Conservation (phyloP, 2,113 vertebrate genomes). For the Corydoras sp. region DNA sequence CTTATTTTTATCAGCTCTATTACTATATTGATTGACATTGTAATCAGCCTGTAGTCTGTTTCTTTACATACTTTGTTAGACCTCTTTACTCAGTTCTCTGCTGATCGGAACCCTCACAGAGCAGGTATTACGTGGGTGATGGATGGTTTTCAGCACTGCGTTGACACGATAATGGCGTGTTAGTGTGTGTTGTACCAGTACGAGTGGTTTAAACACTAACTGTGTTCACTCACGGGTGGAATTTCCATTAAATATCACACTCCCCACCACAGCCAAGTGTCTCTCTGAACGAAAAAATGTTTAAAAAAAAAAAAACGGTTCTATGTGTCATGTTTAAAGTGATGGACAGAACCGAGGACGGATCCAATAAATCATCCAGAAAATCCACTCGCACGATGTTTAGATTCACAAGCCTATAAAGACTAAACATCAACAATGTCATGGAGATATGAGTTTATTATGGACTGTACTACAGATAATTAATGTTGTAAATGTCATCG, state of each 20-base stretch:
- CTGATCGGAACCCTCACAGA: no score
- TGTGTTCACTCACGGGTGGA: constrained; percentile 45
- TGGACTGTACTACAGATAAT: not conserved
- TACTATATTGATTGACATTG: no score
- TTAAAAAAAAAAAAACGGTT: not conserved
- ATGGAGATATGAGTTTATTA: not conserved
- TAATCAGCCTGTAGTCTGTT: no score
- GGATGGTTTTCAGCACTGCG: no score
- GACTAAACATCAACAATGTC: constrained; percentile 12
- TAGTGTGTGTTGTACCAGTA: no score
- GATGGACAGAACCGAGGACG: constrained; percentile 5
- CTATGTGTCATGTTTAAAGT: constrained; percentile 13
- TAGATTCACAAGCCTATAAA: constrained; percentile 12
- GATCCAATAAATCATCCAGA: constrained; percentile 14
- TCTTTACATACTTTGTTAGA: no score
- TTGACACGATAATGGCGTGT: no score
- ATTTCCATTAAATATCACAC: constrained; percentile 54
- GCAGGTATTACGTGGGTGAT: no score
- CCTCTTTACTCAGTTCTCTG: no score
- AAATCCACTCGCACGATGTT: not conserved
- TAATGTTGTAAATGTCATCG: not conserved
- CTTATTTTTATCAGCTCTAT: no score
- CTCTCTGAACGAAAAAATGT: constrained; percentile 30
- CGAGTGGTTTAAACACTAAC: constrained; percentile 49
- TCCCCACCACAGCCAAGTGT: constrained; percentile 34